A percentile compares a stretch with the other conserved stretches of the same genome.
Conservation (phyloP, 2,888 invertebrate species). For the Lysandra bellargus region DNA sequence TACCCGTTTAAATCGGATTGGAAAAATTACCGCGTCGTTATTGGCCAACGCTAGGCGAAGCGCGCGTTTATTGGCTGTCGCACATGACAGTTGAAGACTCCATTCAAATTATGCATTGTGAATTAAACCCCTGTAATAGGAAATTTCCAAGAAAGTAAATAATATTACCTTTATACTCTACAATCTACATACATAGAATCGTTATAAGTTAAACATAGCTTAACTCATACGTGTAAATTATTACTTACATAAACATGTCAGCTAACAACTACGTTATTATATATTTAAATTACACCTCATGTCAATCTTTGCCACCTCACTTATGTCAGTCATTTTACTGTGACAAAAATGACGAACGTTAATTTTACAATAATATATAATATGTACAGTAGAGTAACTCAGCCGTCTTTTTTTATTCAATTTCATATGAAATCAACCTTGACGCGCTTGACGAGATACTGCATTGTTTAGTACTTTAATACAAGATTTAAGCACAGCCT, state of each 20-base stretch:
- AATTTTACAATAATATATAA: background rate
- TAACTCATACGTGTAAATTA: slow-evolving; percentile 14
- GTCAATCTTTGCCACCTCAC: slow-evolving; percentile 9
- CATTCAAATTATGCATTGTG: too few species aligned
- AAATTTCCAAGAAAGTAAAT: background rate
- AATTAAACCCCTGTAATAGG: background rate
- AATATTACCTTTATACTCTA: too few species aligned
- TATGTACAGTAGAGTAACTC: background rate
- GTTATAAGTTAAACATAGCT: background rate
- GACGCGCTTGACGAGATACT: too few species aligned
- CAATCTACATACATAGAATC: background rate
- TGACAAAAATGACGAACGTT: slow-evolving; percentile 14
- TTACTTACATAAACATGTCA: slow-evolving; percentile 11
- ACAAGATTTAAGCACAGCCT: too few species aligned
- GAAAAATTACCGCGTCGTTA: background rate
- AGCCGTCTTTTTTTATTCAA: background rate
- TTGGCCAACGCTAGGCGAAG: background rate
- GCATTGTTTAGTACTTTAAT: too few species aligned
- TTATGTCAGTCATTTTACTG: slow-evolving; percentile 13
- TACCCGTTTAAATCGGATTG: background rate
- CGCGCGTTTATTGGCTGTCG: background rate
- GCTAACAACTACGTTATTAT: background rate
- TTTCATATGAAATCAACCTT: background rate
- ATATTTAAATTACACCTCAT: slow-evolving; percentile 8
- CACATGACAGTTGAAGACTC: background rate